Base-by-base conservation (phyloP, 2,888 invertebrate species). In the Caenorhabditis parvicauda region DNA sequence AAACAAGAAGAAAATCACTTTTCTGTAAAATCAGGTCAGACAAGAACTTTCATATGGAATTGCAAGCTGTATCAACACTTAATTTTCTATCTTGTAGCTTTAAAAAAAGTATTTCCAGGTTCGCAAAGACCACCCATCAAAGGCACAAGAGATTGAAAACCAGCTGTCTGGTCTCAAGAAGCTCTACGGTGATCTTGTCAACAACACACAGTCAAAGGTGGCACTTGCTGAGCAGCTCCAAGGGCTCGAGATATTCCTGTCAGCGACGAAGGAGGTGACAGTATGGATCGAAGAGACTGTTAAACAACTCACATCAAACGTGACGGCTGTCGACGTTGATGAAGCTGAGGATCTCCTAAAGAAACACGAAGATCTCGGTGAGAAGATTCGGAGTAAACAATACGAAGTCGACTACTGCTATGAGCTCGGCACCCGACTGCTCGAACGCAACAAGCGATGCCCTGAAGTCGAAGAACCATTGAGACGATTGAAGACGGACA, bases 81-180 rank as follows among this genome's bases (percentile, higher is more conserved):
- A n/a, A n/a, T n/a, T n/a, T n/a, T n/a, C n/a, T n/a, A n/a, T n/a
- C n/a, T n/a, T n/a, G n/a, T n/a, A n/a, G n/a, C n/a, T n/a, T n/a
- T n/a, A n/a, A n/a, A n/a, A n/a, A n/a, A n/a, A n/a, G n/a, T n/a
- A n/a, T n/a, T n/a, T n/a, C n/a, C n/a, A n/a, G n/a, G n/a, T n/a
- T n/a, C n/a, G n/a, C n/a, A 88, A 88, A 24, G 89, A 92, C 1
- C 95, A 96, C 84, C 96, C 96, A 0, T 88, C 88, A 55, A 94
- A 96, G 83, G 86, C 88, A 24, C 87, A 87, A 0, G 92, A 91
- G 82, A 93, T 96, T 0, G 89, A 90, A 55, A 86, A 86, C 1
- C 86, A 91, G 9, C 91, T 92, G 83, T 87, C 87, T 65, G 90
- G 93, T 83, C 89, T 96, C 51, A 88, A 89, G 74, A 87, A 88